Evolutionary conservation across 2,113 vertebrate genomes (phyloP), one percentile per base, ranked within the genome.

Genomic region (Notarius lentiginosus): DNA sequence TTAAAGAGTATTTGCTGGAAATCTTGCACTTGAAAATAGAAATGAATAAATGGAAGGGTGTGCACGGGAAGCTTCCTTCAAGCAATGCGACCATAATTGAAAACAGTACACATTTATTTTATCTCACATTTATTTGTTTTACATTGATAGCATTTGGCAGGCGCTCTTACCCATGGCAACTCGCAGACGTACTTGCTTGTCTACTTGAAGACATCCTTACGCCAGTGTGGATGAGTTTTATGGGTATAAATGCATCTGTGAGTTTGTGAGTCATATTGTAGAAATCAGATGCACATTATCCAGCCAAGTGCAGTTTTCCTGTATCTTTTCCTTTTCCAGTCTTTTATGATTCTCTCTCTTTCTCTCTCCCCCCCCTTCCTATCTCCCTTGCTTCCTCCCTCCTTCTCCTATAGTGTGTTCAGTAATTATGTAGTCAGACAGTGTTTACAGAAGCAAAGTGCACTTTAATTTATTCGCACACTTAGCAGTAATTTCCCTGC

Each of bases 381-480:
- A 81, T 66, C 53, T 65, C 53, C 7, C 79, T 65, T n/a, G 51
- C 87, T 76, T 60, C 10, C 60, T 81, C 79, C 70, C 66, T 47
- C 82, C 76, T 34, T 86, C 77, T 88, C 87, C 85, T 34, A 77
- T 82, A 89, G 84, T 88, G 90, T 90, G 87, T 75, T 87, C 88
- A 83, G 88, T 92, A 91, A 94, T 93, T 90, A 92, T 90, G 90
- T 88, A 86, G 87, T 90, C 88, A 90, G 82, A 87, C 92, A 87
- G 91, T 92, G 90, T 91, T 90, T 91, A 88, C 87, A 92, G 63
- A 92, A 90, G 91, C 90, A 92, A 41, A 90, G 90, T 87, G 84
- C 88, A 90, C 89, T 92, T 90, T 92, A 92, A 91, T 92, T 92
- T 92, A 92, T 92, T 91, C 89, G 86, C 89, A 91, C 90, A 90